These are phyloP conservation scores for Fukomys damarensis DNA, from an alignment of 2,113 vertebrate genomes.

Conservation along the genomic window DNA sequence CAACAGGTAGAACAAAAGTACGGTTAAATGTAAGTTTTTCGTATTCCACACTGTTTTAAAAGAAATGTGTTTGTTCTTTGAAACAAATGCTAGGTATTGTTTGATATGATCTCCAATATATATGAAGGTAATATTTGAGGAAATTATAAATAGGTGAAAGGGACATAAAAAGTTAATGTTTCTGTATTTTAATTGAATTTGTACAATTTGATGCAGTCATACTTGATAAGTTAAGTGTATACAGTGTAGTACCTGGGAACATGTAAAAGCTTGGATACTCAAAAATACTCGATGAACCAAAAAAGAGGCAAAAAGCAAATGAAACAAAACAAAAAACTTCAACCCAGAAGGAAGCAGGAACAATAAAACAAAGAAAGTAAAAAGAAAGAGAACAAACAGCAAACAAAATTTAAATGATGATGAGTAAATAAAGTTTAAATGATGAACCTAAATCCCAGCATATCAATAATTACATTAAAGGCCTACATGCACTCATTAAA, in stretches of 20 bases:
- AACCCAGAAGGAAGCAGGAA: neutral
- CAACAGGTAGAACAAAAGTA: neutral
- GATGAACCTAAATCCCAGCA: neutral
- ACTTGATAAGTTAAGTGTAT: neutral
- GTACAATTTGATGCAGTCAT: neutral
- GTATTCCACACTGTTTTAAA: neutral
- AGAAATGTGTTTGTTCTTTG: neutral
- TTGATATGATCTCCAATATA: neutral
- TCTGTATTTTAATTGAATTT: neutral
- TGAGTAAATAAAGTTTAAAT: neutral
- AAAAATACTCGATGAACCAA: neutral
- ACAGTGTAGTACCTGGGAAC: neutral
- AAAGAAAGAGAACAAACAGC: neutral
- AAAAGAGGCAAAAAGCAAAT: slow-evolving; percentile 4
- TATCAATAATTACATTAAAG: neutral
- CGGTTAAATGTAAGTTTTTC: neutral
- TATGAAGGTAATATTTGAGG: neutral
- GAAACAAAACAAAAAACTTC: neutral
- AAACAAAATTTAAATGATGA: neutral
- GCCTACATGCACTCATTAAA: neutral
- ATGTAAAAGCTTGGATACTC: neutral
- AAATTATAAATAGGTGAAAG: neutral
- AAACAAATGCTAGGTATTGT: neutral
- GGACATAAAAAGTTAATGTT: neutral
- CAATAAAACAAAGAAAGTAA: neutral